Evolutionary conservation across 2,888 invertebrate genomes (phyloP).

Genomic region (Amorpha juglandis): DNA sequence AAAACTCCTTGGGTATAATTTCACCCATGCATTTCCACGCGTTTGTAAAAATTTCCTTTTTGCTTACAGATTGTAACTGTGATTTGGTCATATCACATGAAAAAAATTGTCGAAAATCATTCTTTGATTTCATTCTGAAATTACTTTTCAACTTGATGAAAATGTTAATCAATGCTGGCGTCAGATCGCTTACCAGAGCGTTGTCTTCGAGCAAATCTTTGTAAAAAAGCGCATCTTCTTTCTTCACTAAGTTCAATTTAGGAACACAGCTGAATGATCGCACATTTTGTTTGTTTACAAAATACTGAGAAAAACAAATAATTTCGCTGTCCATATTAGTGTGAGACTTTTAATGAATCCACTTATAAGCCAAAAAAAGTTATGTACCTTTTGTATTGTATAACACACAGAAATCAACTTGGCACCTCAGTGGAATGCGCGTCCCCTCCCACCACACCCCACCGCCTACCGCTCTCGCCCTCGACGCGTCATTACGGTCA

Average conservation of each 20-base stretch:
- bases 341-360: too few species aligned
- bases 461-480: too few species aligned
- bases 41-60: slow-evolving; percentile 55
- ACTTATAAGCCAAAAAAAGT: too few species aligned
- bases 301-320: slow-evolving; percentile 65
- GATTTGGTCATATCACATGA: slow-evolving; percentile 31
- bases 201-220: slow-evolving; percentile 51
- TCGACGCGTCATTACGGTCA: too few species aligned
- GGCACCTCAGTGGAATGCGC: too few species aligned
- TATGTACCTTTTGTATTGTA: too few species aligned
- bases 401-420: too few species aligned
- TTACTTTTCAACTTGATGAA: slow-evolving; percentile 55
- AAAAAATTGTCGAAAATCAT: slow-evolving; percentile 66
- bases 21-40: slow-evolving; percentile 57
- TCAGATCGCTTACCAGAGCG: slow-evolving; percentile 46
- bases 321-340: slow-evolving; percentile 52
- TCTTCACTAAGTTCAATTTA: slow-evolving; percentile 54
- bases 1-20: slow-evolving; percentile 64
- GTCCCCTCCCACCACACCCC: too few species aligned
- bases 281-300: slow-evolving; percentile 73
- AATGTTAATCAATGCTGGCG: slow-evolving; percentile 47
- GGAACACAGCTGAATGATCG: slow-evolving; percentile 65
- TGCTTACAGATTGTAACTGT: slow-evolving; percentile 52
- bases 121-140: slow-evolving; percentile 49
- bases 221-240: slow-evolving; percentile 44